Percentiles rank a stretch among this genome's conserved stretches.
These are phyloP conservation scores for Channa argus DNA, from an alignment of 2,113 vertebrate species.

Conservation along the genomic window DNA sequence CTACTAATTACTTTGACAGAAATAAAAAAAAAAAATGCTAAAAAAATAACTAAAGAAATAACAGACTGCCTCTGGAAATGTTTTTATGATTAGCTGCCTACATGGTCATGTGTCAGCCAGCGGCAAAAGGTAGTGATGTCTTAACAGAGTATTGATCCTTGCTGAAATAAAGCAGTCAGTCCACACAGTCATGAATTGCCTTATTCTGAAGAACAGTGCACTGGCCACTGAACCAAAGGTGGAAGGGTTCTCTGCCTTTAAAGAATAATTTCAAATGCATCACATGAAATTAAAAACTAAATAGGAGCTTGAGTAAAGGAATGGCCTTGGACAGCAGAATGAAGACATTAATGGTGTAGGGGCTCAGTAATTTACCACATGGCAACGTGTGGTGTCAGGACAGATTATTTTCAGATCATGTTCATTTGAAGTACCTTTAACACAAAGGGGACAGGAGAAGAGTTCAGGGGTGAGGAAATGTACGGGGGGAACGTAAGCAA, in stretches of 20 bases:
- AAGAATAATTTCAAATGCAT: conserved; percentile 24
- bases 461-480: neutral
- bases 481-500: no score
- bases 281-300: conserved; percentile 1
- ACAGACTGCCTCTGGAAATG: neutral
- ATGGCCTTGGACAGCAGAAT: neutral
- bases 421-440: conserved; percentile 15
- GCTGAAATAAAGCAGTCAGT: conserved; percentile 57
- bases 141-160: conserved; percentile 62
- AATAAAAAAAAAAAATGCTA: neutral
- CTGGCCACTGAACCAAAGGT: conserved; percentile 7
- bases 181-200: conserved; percentile 49
- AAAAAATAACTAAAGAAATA: neutral
- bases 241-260: conserved; percentile 41
- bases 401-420: neutral
- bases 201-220: conserved; percentile 18
- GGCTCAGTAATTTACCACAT: neutral
- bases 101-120: conserved; percentile 27
- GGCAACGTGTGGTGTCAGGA: neutral
- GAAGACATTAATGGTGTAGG: neutral
- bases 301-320: neutral
- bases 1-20: neutral
- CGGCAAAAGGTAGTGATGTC: conserved; percentile 48
- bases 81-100: conserved; percentile 30
- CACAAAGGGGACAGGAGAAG: neutral